These are phyloP conservation scores for Ageneiosus marmoratus DNA, from an alignment of 2,113 vertebrate species.

Conservation along the genomic window DNA sequence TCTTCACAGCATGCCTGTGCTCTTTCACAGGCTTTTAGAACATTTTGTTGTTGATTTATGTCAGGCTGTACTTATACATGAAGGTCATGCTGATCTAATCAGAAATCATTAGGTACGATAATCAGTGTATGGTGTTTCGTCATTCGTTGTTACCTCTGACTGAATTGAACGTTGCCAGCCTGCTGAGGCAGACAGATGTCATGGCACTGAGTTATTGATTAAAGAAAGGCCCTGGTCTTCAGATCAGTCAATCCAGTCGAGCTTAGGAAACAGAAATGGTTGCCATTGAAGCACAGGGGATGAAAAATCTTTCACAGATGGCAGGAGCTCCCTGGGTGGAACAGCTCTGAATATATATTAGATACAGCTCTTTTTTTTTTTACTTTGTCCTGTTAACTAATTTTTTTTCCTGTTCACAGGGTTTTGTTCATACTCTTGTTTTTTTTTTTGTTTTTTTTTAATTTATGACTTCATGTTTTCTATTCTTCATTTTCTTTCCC, in stretches of 20 bases:
- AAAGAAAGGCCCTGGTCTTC: conserved; percentile 55
- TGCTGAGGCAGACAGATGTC: conserved; percentile 66
- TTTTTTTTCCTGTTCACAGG: not conserved
- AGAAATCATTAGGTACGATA: conserved; percentile 28
- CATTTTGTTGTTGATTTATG: not conserved
- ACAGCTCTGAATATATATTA: conserved; percentile 50
- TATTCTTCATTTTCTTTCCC: not conserved
- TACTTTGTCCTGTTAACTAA: conserved; percentile 16
- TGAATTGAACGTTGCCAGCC: conserved; percentile 23
- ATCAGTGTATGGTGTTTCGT: conserved; percentile 12
- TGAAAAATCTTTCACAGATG: conserved; percentile 73
- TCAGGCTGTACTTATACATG: not conserved
- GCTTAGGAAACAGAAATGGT: conserved; percentile 61
- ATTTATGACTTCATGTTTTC: conserved; percentile 6
- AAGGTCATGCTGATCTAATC: conserved; percentile 34
- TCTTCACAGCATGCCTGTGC: not conserved
- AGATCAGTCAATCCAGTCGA: conserved; percentile 67
- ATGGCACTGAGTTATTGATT: conserved; percentile 72
- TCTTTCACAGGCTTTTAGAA: not conserved
- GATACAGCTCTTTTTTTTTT: conserved; percentile 14
- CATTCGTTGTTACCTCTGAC: conserved; percentile 24
- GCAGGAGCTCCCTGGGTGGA: conserved; percentile 54
- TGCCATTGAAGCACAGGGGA: conserved; percentile 57
- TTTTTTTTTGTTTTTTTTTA: conserved; percentile 1
- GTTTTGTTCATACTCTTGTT: not conserved